phyloP scores from a whole-genome alignment of 92 coral and sea anemone species.

The Chrysogorgia sp. region DNA sequence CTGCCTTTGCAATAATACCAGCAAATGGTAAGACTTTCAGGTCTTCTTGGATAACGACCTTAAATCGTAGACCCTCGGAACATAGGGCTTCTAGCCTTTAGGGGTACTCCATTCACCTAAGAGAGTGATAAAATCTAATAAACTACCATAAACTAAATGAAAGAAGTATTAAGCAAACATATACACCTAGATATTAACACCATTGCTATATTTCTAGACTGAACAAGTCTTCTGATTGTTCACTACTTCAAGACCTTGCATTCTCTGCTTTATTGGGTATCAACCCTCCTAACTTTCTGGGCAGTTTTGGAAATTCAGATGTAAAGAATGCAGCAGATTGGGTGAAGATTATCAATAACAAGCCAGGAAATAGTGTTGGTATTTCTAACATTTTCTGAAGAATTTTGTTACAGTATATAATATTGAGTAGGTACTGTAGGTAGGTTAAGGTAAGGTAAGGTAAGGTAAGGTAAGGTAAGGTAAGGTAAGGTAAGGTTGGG shows the following conservation, averaged over 20 bases:
- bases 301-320: conserved; percentile 94
- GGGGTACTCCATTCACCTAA: too few species aligned
- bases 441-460: too few species aligned
- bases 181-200: not conserved
- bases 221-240: conserved; percentile 67
- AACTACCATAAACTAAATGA: not conserved
- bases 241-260: conserved; percentile 73
- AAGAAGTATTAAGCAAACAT: not conserved
- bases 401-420: too few species aligned
- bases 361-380: conserved; percentile 77
- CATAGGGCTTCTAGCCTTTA: too few species aligned
- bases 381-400: not conserved
- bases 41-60: too few species aligned
- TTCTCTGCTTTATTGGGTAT: conserved; percentile 66
- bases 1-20: too few species aligned
- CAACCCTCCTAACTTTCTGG: conserved; percentile 80
- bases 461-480: too few species aligned
- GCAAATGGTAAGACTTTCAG: too few species aligned
- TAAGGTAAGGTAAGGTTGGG: too few species aligned
- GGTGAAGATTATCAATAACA: conserved; percentile 81
- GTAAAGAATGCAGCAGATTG: conserved; percentile 94
- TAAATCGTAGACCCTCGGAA: too few species aligned
- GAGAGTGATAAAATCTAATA: not conserved
- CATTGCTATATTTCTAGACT: conserved; percentile 27
- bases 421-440: too few species aligned